A percentile compares a stretch with the other conserved stretches of the same genome.
Conservation (phyloP, 2,113 vertebrate species). For the Oostethus manadensis region DNA sequence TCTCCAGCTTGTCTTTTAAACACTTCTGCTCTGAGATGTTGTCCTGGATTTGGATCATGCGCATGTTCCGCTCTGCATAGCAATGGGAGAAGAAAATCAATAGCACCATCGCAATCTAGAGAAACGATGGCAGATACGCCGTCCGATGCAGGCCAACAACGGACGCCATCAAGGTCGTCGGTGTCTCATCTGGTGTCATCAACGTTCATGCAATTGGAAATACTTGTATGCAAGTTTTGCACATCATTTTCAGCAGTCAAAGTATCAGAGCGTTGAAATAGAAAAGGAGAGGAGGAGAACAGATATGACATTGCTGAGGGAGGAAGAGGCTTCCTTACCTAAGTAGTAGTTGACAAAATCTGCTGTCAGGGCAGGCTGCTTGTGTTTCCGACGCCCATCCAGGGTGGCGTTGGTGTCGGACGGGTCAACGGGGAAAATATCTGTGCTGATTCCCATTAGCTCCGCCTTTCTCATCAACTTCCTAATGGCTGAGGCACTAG, state of each 20-base stretch:
- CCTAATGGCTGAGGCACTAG: slow-evolving; percentile 93
- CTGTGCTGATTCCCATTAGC: slow-evolving; percentile 97
- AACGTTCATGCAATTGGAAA: no score
- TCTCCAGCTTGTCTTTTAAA: slow-evolving; percentile 96
- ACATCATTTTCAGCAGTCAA: no score
- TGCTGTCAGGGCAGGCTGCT: slow-evolving; percentile 92
- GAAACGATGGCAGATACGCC: slow-evolving; percentile 48
- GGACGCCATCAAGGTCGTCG: no score
- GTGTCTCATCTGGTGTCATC: no score
- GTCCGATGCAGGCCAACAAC: slow-evolving; percentile 26
- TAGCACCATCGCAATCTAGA: slow-evolving; percentile 55
- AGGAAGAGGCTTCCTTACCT: slow-evolving; percentile 66
- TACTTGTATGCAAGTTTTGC: no score
- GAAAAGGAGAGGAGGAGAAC: neutral
- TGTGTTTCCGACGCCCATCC: slow-evolving; percentile 93
- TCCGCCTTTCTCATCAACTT: slow-evolving; percentile 97
- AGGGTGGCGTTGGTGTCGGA: slow-evolving; percentile 91
- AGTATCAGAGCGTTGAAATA: no score
- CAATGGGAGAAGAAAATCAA: slow-evolving; percentile 59
- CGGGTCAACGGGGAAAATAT: slow-evolving; percentile 96
- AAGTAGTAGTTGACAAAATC: slow-evolving; percentile 99
- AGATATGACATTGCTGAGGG: neutral
- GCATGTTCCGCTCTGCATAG: slow-evolving; percentile 93
- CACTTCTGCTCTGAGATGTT: slow-evolving; percentile 98
- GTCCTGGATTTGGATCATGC: slow-evolving; percentile 99